phyloP scores from a whole-genome alignment of 2,888 invertebrate genomes.

The Patella ulyssiponensis region DNA sequence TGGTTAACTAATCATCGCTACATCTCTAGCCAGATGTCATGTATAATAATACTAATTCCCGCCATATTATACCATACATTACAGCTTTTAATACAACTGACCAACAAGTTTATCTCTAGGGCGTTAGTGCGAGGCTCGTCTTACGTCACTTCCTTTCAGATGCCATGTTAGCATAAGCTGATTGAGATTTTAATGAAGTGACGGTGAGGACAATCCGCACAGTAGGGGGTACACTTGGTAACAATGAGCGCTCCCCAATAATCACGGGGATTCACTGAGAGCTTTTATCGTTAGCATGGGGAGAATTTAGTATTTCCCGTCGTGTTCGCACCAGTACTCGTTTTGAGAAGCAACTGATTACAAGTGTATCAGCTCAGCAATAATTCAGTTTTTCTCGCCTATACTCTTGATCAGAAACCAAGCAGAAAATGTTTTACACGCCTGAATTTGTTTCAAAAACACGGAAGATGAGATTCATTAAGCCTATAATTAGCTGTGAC shows the following conservation, averaged over 20 bases:
- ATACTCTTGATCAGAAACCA: constrained; percentile 1
- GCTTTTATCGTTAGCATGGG: constrained; percentile 9
- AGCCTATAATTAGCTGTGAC: constrained; percentile 3
- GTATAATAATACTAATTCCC: neutral
- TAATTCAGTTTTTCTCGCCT: constrained; percentile 11
- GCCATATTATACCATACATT: neutral
- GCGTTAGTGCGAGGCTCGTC: neutral
- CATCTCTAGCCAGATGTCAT: neutral
- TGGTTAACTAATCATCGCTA: neutral
- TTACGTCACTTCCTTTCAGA: constrained; percentile 11
- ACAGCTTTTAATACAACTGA: neutral
- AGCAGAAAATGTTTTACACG: constrained; percentile 12
- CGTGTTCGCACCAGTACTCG: constrained; percentile 7
- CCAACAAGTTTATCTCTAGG: constrained; percentile 1
- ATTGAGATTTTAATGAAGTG: constrained; percentile 12
- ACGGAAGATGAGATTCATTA: constrained; percentile 11
- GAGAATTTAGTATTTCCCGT: constrained; percentile 13
- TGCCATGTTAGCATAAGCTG: constrained; percentile 13
- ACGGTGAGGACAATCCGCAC: neutral
- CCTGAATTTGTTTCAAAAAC: constrained; percentile 6
- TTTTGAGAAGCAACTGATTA: neutral
- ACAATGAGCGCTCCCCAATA: neutral
- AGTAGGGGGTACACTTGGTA: neutral
- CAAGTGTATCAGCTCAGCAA: constrained; percentile 1
- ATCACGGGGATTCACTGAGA: neutral